Evolutionary conservation across 2,888 invertebrate species (phyloP).

Genomic region (Noctua pronuba): DNA sequence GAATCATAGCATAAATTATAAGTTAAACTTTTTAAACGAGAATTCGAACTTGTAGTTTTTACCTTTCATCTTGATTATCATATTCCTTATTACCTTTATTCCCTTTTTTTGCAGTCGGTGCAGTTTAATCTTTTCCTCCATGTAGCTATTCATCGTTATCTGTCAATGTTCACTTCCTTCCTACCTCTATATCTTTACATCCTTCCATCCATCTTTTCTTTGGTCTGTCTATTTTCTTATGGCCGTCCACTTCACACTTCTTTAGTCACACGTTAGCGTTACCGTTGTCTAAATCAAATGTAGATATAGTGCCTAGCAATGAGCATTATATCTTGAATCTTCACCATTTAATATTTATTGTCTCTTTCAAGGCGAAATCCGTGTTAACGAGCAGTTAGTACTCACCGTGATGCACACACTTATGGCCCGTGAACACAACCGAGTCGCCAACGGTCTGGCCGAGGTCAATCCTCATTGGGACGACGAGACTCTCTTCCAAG

Average conservation of each 20-base stretch:
- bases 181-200: not conserved
- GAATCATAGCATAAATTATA: conserved; percentile 52
- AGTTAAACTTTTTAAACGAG: not conserved
- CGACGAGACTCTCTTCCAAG: conserved; percentile 97
- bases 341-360: not conserved
- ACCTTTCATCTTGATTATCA: too few relatives aligned
- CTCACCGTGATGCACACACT: conserved; percentile 97
- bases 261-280: not conserved
- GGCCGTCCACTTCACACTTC: not conserved
- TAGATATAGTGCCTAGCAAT: not conserved
- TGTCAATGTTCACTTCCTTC: not conserved
- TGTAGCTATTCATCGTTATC: not conserved
- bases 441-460: conserved; percentile 94
- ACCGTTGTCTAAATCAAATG: not conserved
- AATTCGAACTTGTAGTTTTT: not conserved
- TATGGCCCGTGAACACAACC: conserved; percentile 97
- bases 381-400: conserved; percentile 97
- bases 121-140: not conserved
- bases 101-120: not conserved
- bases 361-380: conserved; percentile 93
- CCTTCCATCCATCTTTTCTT: too few relatives aligned
- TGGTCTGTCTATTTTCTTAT: not conserved
- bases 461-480: conserved; percentile 98
- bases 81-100: not conserved
- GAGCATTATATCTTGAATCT: not conserved